These are phyloP conservation scores for Xiphophorus maculatus DNA, from an alignment of 2,113 vertebrate genomes.

Conservation along the genomic window DNA sequence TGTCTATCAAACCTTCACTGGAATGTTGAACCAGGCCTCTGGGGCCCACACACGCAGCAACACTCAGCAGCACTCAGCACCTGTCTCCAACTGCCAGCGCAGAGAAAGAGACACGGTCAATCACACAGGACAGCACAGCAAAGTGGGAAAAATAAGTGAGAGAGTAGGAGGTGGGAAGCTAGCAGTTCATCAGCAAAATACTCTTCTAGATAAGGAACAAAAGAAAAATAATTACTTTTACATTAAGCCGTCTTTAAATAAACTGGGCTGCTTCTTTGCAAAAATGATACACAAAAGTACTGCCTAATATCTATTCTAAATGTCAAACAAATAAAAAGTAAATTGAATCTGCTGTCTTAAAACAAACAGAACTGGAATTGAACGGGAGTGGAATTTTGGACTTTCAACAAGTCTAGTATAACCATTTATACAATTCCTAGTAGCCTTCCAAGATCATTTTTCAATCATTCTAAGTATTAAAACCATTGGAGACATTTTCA, in stretches of 20 bases:
- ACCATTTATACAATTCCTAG: too few relatives aligned
- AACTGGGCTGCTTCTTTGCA: background rate
- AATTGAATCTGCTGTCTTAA: background rate
- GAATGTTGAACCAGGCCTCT: slow-evolving; percentile 70
- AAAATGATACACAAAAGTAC: background rate
- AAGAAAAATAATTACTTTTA: too few relatives aligned
- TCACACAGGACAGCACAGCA: slow-evolving; percentile 64
- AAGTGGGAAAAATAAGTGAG: slow-evolving; percentile 32
- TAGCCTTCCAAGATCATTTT: too few relatives aligned
- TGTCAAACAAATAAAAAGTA: background rate
- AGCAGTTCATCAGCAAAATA: slow-evolving; percentile 48
- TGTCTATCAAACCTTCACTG: slow-evolving; percentile 69
- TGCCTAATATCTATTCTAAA: background rate
- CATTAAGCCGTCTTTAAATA: background rate
- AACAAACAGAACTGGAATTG: background rate
- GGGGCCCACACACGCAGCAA: slow-evolving; percentile 64
- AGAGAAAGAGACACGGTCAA: slow-evolving; percentile 64
- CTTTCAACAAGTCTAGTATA: too few relatives aligned
- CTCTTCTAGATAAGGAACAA: slow-evolving; percentile 9
- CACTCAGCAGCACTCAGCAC: slow-evolving; percentile 80
- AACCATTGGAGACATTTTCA: background rate
- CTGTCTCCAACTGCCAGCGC: slow-evolving; percentile 64
- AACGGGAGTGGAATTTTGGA: too few relatives aligned
- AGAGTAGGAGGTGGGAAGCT: slow-evolving; percentile 33
- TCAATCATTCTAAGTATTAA: too few relatives aligned